These are phyloP conservation scores for Catocala nupta DNA, from an alignment of 2,888 invertebrate species.

Conservation along the genomic window DNA sequence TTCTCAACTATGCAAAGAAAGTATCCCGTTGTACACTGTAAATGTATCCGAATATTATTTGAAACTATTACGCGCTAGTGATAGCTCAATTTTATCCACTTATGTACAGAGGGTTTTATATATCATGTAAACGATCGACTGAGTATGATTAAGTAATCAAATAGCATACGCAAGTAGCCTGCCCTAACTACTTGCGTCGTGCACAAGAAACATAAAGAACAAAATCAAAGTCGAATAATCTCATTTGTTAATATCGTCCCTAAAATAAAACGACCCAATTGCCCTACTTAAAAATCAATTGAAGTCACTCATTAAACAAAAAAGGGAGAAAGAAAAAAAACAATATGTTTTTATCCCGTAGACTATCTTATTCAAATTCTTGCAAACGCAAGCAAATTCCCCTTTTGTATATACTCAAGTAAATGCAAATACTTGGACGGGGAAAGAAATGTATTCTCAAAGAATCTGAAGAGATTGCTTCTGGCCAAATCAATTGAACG, in stretches of 20 bases:
- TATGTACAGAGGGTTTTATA: too few species aligned
- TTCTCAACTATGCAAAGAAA: too few species aligned
- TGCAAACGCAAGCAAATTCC: conserved; percentile 73
- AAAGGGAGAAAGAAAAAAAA: conserved; percentile 47
- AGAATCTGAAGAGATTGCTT: conserved; percentile 74
- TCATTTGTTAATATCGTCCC: not conserved
- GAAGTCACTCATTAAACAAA: conserved; percentile 38
- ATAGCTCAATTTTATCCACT: too few species aligned
- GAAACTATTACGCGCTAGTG: too few species aligned
- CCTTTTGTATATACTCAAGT: conserved; percentile 69
- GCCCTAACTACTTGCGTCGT: too few species aligned
- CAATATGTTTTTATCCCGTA: conserved; percentile 51
- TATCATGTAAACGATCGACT: too few species aligned
- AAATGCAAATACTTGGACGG: conserved; percentile 74
- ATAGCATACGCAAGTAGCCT: too few species aligned
- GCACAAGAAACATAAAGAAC: too few species aligned
- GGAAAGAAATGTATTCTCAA: conserved; percentile 69
- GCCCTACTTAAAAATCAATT: conserved; percentile 26
- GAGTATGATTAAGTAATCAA: too few species aligned
- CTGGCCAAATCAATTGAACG: conserved; percentile 71
- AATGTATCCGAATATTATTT: too few species aligned
- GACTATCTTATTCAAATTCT: conserved; percentile 63
- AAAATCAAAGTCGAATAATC: not conserved
- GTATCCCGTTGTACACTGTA: too few species aligned
- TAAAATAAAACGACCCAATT: not conserved